phyloP scores from a whole-genome alignment of 30 jellyfish, hydroid and myxozoan genomes.

The Cassiopea xamachana region DNA sequence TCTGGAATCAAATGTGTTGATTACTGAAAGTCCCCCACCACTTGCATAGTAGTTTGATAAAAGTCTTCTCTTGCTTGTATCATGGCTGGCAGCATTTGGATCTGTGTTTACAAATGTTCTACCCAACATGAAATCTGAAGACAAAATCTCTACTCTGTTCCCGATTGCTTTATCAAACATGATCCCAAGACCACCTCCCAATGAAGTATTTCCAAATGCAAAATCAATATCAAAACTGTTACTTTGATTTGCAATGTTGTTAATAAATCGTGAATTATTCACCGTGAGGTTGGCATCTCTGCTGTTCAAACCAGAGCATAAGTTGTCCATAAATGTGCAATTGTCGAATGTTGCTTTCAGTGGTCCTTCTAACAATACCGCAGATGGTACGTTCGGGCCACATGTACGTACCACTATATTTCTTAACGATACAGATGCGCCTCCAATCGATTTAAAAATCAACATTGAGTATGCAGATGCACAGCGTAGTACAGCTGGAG shows the following conservation, averaged over 20 bases:
- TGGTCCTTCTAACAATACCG: conserved; percentile 40
- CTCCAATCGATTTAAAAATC: background rate
- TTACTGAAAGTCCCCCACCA: conserved; percentile 74
- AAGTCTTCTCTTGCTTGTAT: conserved; percentile 43
- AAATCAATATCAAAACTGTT: conserved; percentile 39
- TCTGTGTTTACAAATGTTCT: conserved; percentile 43
- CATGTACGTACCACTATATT: conserved; percentile 12
- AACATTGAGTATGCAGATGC: conserved; percentile 1
- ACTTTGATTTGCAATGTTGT: conserved; percentile 61
- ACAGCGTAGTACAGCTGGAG: background rate
- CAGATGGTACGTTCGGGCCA: conserved; percentile 63
- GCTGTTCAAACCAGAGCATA: conserved; percentile 67
- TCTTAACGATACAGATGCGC: background rate
- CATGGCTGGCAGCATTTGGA: conserved; percentile 44
- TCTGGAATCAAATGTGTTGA: conserved; percentile 53
- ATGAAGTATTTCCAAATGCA: conserved; percentile 70
- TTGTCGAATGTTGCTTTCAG: conserved; percentile 33
- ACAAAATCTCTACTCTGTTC: conserved; percentile 14
- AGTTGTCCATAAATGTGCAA: conserved; percentile 54
- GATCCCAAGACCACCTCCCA: conserved; percentile 72
- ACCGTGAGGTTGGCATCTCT: conserved; percentile 39
- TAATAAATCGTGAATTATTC: conserved; percentile 9
- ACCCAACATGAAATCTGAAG: conserved; percentile 26
- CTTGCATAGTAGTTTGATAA: conserved; percentile 74
- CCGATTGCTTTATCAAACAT: conserved; percentile 51